Evolutionary conservation across 2,888 invertebrate genomes (phyloP).

Genomic region (Dusona sp.): DNA sequence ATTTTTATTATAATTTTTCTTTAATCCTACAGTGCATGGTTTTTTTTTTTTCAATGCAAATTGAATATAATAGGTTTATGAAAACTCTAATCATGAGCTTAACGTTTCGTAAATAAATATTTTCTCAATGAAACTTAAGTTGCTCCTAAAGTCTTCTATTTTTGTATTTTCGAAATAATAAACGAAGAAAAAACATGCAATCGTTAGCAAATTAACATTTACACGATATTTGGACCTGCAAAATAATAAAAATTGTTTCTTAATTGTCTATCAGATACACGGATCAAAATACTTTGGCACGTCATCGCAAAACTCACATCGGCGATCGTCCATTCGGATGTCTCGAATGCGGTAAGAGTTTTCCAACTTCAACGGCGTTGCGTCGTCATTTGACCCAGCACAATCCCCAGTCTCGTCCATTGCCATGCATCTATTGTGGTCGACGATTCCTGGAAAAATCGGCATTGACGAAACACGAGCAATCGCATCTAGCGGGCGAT

Average conservation of each 20-base stretch:
- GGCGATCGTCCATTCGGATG: conserved; percentile 83
- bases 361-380: conserved; percentile 83
- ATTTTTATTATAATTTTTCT: too few relatives aligned
- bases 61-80: too few relatives aligned
- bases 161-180: too few relatives aligned
- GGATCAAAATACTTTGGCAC: conserved; percentile 82
- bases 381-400: conserved; percentile 84
- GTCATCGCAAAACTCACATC: conserved; percentile 82
- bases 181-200: too few relatives aligned
- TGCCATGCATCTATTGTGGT: conserved; percentile 84
- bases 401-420: conserved; percentile 83
- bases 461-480: conserved; percentile 84
- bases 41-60: too few relatives aligned
- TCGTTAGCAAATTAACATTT: too few relatives aligned
- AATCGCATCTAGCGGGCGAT: conserved; percentile 83
- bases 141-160: too few relatives aligned
- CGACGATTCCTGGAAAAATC: conserved; percentile 84
- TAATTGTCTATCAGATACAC: conserved; percentile 77
- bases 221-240: too few relatives aligned
- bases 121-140: too few relatives aligned
- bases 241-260: conserved; percentile 1
- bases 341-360: conserved; percentile 84
- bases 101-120: too few relatives aligned
- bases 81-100: too few relatives aligned
- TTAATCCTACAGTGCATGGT: too few relatives aligned